Base-by-base conservation (phyloP, 2,797 vertebrate genomes). In the Strix occidentalis region DNA sequence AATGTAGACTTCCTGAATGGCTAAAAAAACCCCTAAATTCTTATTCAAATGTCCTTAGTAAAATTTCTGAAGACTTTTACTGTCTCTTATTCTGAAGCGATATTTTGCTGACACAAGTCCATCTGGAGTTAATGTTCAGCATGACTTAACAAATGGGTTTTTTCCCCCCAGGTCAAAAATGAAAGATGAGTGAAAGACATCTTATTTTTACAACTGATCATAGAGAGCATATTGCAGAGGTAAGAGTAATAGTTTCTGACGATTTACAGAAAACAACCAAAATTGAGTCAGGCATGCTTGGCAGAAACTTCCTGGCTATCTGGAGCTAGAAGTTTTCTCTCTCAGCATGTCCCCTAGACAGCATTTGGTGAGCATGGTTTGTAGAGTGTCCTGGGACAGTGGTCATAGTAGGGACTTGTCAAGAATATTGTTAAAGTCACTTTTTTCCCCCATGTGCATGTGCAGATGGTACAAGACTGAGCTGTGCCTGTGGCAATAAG, bases 51-150 rank as follows among this genome's bases (percentile, higher is more conserved):
- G 5, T 65, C 56, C 13, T 51, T 29, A 70, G 37, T 60, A 60
- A 77, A 89, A 82, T 58, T 51, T 28, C 11, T 46, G 10, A 56
- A 70, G 33, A 28, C 26, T 93, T 84, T 84, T 78, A 11, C 41
- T 78, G 21, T 58, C 46, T 84, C 24, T 58, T 84, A 21, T 33
- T 92, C 65, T 53, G 57, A 90, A 90, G 43, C 0, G 4, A 43
- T 35, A n/a, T 63, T 95, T 89, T 84, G 87, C 89, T 94, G 74
- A 87, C 76, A 45, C 28, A 33, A 83, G 37, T 87, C 89, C 58
- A 41, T 41, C 88, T 79, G 77, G 74, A 90, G 51, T 69, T 78
- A 71, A 61, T 43, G 28, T 54, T 94, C 58, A 89, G 60, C 74
- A 43, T 20, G 48, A 61, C 84, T 87, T 87, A 87, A 68, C 61